phyloP scores from a whole-genome alignment of 2,797 vertebrate genomes.

The Balearica regulorum region DNA sequence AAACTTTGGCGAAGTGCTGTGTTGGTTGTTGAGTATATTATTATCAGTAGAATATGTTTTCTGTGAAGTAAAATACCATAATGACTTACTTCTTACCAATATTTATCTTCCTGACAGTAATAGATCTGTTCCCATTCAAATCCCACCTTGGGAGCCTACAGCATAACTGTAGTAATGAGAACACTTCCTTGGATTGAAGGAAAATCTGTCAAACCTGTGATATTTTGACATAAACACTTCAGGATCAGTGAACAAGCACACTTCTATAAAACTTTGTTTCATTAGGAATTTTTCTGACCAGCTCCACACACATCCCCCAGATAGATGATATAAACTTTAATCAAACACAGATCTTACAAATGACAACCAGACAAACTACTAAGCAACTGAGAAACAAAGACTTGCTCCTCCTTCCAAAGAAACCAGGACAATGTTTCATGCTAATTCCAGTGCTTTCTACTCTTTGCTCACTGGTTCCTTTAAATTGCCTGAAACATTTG shows the following conservation, averaged over 20 bases:
- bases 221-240: neutral
- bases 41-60: neutral
- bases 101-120: neutral
- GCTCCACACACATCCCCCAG: neutral
- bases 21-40: neutral
- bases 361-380: neutral
- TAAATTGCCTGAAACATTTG: neutral
- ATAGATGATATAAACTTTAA: neutral
- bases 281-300: neutral
- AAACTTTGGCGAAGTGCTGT: neutral
- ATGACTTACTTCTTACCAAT: neutral
- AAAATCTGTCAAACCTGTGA: constrained; percentile 15
- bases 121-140: neutral
- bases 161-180: neutral
- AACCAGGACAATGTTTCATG: neutral
- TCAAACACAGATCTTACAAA: neutral
- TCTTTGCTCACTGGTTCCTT: neutral
- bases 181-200: neutral
- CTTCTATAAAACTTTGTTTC: neutral
- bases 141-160: neutral
- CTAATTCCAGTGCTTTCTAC: neutral
- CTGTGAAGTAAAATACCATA: neutral
- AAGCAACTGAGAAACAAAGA: neutral
- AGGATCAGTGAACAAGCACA: neutral
- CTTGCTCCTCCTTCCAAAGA: neutral